These are phyloP conservation scores for Tragelaphus buxtoni DNA, from an alignment of 2,113 vertebrate species.

Conservation along the genomic window DNA sequence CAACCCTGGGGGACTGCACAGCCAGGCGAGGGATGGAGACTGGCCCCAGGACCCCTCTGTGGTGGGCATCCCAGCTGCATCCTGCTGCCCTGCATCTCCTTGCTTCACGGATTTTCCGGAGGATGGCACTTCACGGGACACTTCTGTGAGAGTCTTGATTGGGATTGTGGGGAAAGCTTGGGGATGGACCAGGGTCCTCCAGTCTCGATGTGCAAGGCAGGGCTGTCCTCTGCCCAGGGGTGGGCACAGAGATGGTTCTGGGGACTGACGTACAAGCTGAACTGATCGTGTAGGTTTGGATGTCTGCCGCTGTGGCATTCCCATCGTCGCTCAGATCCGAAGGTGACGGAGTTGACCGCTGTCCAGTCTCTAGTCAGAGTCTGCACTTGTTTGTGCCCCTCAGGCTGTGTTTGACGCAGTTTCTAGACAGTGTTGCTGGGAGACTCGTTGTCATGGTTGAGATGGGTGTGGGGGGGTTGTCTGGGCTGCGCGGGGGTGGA, in stretches of 20 bases:
- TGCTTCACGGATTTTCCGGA: not conserved
- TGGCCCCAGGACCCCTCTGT: too few relatives aligned
- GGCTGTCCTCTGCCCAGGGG: not conserved
- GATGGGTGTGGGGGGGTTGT: not conserved
- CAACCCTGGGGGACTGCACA: rapidly evolving
- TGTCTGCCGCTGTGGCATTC: not conserved
- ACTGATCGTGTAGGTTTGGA: not conserved
- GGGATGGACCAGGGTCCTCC: not conserved
- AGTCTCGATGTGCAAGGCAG: not conserved
- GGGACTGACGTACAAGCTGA: not conserved
- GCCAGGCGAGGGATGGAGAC: not conserved
- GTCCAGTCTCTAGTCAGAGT: not conserved
- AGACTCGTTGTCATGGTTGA: not conserved
- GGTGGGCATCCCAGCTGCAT: rapidly evolving
- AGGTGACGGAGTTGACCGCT: not conserved
- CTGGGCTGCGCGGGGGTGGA: not conserved
- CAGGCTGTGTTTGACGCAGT: not conserved
- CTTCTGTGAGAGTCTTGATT: not conserved
- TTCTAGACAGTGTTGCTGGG: not conserved
- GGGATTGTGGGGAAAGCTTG: not conserved
- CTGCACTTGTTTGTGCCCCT: not conserved
- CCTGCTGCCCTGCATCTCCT: not conserved
- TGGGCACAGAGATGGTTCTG: not conserved
- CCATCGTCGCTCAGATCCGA: not conserved
- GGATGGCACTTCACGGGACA: not conserved